phyloP scores from a whole-genome alignment of 2,888 invertebrate genomes.

The Theristus sp. region DNA sequence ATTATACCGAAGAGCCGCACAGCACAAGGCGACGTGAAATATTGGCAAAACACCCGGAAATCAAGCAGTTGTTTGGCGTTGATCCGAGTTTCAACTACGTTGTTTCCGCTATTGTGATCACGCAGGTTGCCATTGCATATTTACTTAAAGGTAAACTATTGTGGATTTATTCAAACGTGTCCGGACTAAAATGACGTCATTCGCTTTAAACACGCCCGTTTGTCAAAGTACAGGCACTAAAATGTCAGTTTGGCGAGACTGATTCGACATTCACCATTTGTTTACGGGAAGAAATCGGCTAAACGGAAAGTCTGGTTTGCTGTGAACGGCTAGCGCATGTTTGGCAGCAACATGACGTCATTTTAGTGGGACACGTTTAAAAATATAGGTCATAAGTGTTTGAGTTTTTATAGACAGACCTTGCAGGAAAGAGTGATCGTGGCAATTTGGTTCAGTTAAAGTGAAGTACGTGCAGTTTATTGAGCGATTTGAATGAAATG shows the following conservation, averaged over 20 bases:
- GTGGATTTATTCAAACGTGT: no score
- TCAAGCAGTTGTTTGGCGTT: conserved; percentile 64
- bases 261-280: background rate
- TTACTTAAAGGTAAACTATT: conserved; percentile 52
- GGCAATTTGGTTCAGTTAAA: no score
- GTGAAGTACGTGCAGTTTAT: no score
- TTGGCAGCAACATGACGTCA: background rate
- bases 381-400: background rate
- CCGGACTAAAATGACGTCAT: no score
- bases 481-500: no score
- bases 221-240: no score
- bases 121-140: conserved; percentile 56
- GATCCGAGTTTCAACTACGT: conserved; percentile 85
- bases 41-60: conserved; percentile 66
- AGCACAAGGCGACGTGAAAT: conserved; percentile 80
- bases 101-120: conserved; percentile 62
- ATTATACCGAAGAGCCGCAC: conserved; percentile 86
- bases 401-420: background rate
- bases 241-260: conserved; percentile 3
- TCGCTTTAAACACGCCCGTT: no score
- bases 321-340: no score
- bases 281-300: no score
- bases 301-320: no score
- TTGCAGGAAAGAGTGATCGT: no score
- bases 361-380: no score